Evolutionary conservation across 1,140 invertebrate species (phyloP).

Genomic region (Pseudomyrmex gracilis): DNA sequence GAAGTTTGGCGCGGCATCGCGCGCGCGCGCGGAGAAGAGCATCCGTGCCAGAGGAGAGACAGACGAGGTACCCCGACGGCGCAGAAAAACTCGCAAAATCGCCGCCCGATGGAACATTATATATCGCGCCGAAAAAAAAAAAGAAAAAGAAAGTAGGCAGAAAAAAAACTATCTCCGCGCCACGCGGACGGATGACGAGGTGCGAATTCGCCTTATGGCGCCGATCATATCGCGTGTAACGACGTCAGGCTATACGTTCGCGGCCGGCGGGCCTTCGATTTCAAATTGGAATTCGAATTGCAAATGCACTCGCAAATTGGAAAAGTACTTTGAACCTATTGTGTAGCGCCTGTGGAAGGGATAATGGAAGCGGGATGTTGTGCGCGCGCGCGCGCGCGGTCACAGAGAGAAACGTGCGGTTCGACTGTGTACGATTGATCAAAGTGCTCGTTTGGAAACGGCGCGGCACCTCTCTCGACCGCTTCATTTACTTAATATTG

Average conservation of each 20-base stretch:
- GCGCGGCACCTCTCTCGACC: slow-evolving; percentile 12
- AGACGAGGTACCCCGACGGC: slow-evolving; percentile 6
- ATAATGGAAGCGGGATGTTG: slow-evolving; percentile 11
- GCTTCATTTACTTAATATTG: slow-evolving; percentile 69
- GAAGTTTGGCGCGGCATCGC: slow-evolving; percentile 66
- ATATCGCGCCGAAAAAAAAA: not conserved
- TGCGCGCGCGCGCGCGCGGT: slow-evolving; percentile 34
- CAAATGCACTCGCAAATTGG: slow-evolving; percentile 57
- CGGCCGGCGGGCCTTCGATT: slow-evolving; percentile 62
- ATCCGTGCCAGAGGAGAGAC: slow-evolving; percentile 43
- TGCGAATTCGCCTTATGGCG: slow-evolving; percentile 33
- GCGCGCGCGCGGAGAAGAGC: slow-evolving; percentile 12
- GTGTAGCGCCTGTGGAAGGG: not conserved
- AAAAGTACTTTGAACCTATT: slow-evolving; percentile 70
- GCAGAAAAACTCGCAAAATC: slow-evolving; percentile 10
- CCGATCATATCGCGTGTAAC: slow-evolving; percentile 47
- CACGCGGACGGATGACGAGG: slow-evolving; percentile 19
- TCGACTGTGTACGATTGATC: slow-evolving; percentile 67
- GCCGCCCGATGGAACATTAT: slow-evolving; percentile 36
- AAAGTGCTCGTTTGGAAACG: slow-evolving; percentile 65
- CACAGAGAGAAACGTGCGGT: slow-evolving; percentile 26
- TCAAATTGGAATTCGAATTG: slow-evolving; percentile 74
- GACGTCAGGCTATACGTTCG: slow-evolving; percentile 34
- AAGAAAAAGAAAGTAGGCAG: not conserved
- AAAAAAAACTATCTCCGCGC: not conserved